A percentile compares a stretch with the other conserved stretches of the same genome.
Conservation (phyloP, 2,113 vertebrate species). For the Crocuta crocuta region DNA sequence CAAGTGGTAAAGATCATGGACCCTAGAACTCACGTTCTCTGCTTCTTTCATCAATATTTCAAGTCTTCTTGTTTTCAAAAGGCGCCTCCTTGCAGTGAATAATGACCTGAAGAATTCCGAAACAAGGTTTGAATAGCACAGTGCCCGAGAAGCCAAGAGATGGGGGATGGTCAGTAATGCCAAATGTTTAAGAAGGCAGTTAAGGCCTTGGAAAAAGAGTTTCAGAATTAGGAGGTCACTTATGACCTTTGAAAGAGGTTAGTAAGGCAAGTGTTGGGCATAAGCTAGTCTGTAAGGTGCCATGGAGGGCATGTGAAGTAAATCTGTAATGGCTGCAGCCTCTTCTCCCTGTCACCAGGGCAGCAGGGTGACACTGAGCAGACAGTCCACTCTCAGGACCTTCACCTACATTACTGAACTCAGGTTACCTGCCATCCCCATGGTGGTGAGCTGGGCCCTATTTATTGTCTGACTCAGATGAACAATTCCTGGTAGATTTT, state of each 20-base stretch:
- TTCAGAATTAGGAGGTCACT: conserved; percentile 4
- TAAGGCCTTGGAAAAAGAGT: not conserved
- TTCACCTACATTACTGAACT: not conserved
- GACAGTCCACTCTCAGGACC: not conserved
- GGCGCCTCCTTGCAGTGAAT: not conserved
- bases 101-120: not conserved
- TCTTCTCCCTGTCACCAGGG: not conserved
- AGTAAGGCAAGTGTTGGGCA: not conserved
- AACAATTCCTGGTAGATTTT: not conserved
- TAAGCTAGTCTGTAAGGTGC: not conserved
- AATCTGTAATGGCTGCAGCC: not conserved
- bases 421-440: not conserved
- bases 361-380: not conserved
- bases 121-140: not conserved
- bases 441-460: not conserved
- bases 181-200: not conserved
- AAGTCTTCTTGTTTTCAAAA: not conserved
- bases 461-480: not conserved
- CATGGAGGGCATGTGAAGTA: too few species aligned
- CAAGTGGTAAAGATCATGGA: not conserved
- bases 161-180: not conserved
- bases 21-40: not conserved
- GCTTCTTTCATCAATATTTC: not conserved
- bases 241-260: not conserved
- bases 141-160: not conserved